Conservation (phyloP, 2,113 vertebrate species). For the Pseudorhombus dupliciocellatus region DNA sequence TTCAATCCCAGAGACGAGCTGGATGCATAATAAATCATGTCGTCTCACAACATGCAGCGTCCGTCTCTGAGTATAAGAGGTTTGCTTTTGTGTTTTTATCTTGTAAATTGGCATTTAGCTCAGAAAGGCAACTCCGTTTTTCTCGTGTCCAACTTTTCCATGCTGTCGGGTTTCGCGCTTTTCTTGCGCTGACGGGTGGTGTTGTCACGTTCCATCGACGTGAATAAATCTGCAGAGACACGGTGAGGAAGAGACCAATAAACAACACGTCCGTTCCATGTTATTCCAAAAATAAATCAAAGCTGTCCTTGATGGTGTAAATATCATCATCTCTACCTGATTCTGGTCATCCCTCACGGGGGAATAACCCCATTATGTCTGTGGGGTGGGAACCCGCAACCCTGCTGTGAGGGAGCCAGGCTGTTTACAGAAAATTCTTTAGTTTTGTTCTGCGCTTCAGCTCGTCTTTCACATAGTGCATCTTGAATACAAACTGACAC, state of each 20-base stretch:
- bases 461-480: constrained; percentile 5
- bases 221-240: no score
- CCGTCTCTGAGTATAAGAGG: neutral
- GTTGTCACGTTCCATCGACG: no score
- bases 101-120: neutral
- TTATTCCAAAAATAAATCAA: no score
- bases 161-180: neutral
- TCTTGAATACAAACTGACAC: neutral
- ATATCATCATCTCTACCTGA: no score
- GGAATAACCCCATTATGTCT: no score
- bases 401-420: neutral
- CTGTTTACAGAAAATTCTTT: constrained; percentile 16
- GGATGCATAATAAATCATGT: neutral
- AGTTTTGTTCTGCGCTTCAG: constrained; percentile 10
- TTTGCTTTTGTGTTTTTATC: neutral
- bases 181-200: no score
- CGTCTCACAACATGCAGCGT: neutral
- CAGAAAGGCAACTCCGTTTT: neutral
- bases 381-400: no score
- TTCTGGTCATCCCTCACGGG: no score
- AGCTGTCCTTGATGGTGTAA: no score
- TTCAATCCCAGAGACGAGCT: constrained; percentile 1
- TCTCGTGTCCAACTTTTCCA: neutral
- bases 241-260: no score
- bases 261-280: no score